phyloP scores from a whole-genome alignment of 1,140 invertebrate genomes.

The Hypothenemus hampei region DNA sequence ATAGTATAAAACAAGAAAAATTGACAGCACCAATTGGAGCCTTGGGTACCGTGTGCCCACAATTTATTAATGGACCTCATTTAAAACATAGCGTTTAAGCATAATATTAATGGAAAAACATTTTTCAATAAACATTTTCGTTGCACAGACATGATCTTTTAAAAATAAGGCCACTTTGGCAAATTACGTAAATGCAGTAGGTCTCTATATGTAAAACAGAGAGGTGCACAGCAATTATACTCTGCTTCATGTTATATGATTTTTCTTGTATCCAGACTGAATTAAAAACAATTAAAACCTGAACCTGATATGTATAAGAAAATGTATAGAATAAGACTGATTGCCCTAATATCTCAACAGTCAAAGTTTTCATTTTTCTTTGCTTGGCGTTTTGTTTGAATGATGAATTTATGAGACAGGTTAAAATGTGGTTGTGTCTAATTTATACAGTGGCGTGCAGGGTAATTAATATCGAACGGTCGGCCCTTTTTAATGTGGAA shows the following conservation, averaged over 20 bases:
- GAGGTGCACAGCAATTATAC: too few relatives aligned
- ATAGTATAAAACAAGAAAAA: slow-evolving; percentile 13
- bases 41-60: slow-evolving; percentile 1
- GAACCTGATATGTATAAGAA: too few relatives aligned
- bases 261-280: too few relatives aligned
- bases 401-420: slow-evolving; percentile 23
- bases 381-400: slow-evolving; percentile 12
- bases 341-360: slow-evolving; percentile 16
- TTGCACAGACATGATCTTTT: too few relatives aligned
- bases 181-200: too few relatives aligned
- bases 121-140: too few relatives aligned
- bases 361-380: slow-evolving; percentile 13
- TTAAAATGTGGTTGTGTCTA: slow-evolving; percentile 17
- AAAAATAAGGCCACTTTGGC: too few relatives aligned
- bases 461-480: slow-evolving; percentile 15
- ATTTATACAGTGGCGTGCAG: slow-evolving; percentile 23
- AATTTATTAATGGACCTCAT: slow-evolving; percentile 8
- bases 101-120: slow-evolving; percentile 7
- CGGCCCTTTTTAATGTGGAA: slow-evolving; percentile 20
- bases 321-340: too few relatives aligned
- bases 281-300: too few relatives aligned
- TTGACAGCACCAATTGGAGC: slow-evolving; percentile 9
- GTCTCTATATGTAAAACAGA: too few relatives aligned
- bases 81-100: background rate
- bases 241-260: too few relatives aligned